Conservation (phyloP, 2,888 invertebrate genomes). For the Stenotaenia linearis region DNA sequence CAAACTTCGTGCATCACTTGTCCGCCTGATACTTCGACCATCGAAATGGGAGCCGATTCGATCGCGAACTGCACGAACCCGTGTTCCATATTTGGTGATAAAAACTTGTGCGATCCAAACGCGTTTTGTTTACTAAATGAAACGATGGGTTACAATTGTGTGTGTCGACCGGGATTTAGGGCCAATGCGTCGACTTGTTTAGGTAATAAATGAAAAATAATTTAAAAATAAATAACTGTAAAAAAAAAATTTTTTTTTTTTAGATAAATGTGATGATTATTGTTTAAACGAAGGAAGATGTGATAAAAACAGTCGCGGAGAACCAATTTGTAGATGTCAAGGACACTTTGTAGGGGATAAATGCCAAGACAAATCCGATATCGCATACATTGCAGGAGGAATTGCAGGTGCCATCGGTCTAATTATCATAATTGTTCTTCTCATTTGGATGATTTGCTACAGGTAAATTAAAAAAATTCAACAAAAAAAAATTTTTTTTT, state of each 20-base stretch:
- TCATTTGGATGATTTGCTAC: constrained; percentile 96
- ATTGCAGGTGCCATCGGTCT: constrained; percentile 91
- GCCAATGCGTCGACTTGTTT: constrained; percentile 74
- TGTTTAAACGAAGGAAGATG: constrained; percentile 88
- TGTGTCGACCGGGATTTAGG: constrained; percentile 89
- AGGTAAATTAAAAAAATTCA: constrained; percentile 53
- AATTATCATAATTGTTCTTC: constrained; percentile 81
- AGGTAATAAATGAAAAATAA: constrained; percentile 48
- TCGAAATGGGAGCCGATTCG: constrained; percentile 69
- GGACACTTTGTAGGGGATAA: constrained; percentile 87
- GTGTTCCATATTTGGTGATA: constrained; percentile 63
- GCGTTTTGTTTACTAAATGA: constrained; percentile 78
- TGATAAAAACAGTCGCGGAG: constrained; percentile 69
- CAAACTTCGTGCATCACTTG: constrained; percentile 81
- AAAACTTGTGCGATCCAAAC: constrained; percentile 79
- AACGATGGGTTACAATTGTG: constrained; percentile 79
- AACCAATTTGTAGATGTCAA: constrained; percentile 80
- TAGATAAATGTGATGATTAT: constrained; percentile 74
- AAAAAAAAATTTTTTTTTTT: constrained; percentile 14
- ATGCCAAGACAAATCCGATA: constrained; percentile 86
- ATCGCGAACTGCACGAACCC: constrained; percentile 83
- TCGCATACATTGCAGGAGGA: constrained; percentile 89
- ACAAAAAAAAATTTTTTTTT: constrained; percentile 3
- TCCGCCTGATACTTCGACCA: constrained; percentile 85
- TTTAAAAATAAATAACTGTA: background rate